Evolutionary conservation across 2,113 vertebrate genomes (phyloP).

Genomic region (Bombycilla garrulus): DNA sequence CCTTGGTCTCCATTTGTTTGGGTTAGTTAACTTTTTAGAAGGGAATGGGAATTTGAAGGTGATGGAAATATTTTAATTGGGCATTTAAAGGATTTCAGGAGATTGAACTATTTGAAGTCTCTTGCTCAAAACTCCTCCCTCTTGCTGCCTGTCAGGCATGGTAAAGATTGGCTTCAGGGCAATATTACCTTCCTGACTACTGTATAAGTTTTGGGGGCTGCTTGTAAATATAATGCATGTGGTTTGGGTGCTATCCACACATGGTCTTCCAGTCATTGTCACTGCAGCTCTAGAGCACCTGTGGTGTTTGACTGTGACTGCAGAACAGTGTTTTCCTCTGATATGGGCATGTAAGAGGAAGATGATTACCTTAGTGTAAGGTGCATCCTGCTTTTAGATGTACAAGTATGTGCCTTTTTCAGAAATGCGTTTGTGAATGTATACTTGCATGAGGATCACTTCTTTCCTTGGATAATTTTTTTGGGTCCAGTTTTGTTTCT

Average conservation of each 20-base stretch:
- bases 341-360: neutral
- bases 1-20: neutral
- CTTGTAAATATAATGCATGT: neutral
- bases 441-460: neutral
- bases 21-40: neutral
- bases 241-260: neutral
- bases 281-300: neutral
- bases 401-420: neutral
- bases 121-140: neutral
- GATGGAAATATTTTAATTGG: neutral
- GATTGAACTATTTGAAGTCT: neutral
- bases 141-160: neutral
- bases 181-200: neutral
- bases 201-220: neutral
- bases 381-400: neutral
- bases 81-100: neutral
- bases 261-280: neutral
- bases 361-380: neutral
- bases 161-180: neutral
- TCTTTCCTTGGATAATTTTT: neutral
- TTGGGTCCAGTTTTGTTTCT: neutral
- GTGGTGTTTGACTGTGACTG: neutral
- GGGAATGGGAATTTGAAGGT: neutral
- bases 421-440: neutral
- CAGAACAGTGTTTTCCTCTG: neutral